phyloP scores from a whole-genome alignment of 64 coral and sea anemone genomes.

The Actinia tenebrosa region DNA sequence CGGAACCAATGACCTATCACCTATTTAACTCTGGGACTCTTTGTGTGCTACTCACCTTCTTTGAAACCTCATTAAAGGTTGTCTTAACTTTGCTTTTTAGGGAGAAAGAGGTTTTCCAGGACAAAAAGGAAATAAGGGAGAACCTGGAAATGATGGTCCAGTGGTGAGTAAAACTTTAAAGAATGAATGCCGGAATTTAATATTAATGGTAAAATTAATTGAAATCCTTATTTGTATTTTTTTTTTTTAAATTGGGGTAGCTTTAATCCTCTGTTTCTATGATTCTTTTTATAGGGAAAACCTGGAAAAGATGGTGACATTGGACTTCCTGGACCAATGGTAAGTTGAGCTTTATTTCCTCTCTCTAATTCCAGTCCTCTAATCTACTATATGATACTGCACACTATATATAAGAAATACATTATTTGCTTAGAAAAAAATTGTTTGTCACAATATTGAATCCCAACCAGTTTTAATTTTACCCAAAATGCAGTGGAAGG shows the following conservation, averaged over 20 bases:
- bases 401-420: too few relatives aligned
- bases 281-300: constrained; percentile 7
- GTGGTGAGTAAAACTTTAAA: background rate
- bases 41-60: too few relatives aligned
- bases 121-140: constrained; percentile 4
- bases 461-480: too few relatives aligned
- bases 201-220: background rate
- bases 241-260: background rate
- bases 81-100: background rate
- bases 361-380: too few relatives aligned
- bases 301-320: constrained; percentile 15
- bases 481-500: too few relatives aligned
- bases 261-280: background rate
- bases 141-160: constrained; percentile 29
- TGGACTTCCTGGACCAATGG: background rate
- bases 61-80: background rate
- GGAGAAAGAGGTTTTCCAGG: constrained; percentile 34
- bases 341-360: background rate
- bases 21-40: too few relatives aligned
- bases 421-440: too few relatives aligned
- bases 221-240: background rate
- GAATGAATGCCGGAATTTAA: background rate
- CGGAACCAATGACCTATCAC: too few relatives aligned
- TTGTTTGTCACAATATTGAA: too few relatives aligned
- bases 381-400: too few relatives aligned